A percentile compares a stretch with the other conserved stretches of the same genome.
These are phyloP conservation scores for Norana najaformis DNA, from an alignment of 2,888 invertebrate species.

Conservation along the genomic window DNA sequence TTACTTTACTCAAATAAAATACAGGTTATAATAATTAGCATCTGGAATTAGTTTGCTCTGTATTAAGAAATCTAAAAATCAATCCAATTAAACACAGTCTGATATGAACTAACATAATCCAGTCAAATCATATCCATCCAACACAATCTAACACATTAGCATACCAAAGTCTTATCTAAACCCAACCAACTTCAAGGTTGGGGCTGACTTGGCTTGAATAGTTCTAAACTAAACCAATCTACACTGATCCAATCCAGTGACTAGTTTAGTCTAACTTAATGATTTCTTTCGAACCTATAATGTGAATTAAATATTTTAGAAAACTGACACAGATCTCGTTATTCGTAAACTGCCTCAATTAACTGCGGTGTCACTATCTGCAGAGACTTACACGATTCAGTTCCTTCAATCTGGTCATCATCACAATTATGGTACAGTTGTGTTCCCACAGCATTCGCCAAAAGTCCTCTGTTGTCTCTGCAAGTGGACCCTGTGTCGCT, in stretches of 20 bases:
- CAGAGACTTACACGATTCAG: slow-evolving; percentile 14
- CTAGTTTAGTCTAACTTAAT: neutral
- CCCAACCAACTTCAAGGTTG: neutral
- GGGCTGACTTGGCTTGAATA: neutral
- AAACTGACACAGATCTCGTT: neutral
- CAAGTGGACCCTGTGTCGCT: slow-evolving; percentile 92
- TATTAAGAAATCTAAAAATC: neutral
- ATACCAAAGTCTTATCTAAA: neutral
- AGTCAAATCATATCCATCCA: neutral
- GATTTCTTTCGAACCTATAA: neutral
- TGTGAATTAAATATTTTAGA: neutral
- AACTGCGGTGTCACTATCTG: neutral
- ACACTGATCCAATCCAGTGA: neutral
- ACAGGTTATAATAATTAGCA: neutral
- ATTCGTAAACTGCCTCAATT: neutral
- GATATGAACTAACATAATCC: neutral
- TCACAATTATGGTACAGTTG: slow-evolving; percentile 96
- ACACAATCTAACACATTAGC: neutral
- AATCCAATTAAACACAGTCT: neutral
- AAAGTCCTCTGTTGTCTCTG: slow-evolving; percentile 94
- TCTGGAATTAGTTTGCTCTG: neutral
- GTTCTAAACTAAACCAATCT: neutral
- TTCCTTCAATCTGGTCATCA: slow-evolving; percentile 59
- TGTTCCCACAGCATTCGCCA: slow-evolving; percentile 99
- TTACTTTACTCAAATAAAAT: neutral